These are phyloP conservation scores for Glaucopsyche alexis DNA, from an alignment of 2,888 invertebrate genomes.

Conservation along the genomic window DNA sequence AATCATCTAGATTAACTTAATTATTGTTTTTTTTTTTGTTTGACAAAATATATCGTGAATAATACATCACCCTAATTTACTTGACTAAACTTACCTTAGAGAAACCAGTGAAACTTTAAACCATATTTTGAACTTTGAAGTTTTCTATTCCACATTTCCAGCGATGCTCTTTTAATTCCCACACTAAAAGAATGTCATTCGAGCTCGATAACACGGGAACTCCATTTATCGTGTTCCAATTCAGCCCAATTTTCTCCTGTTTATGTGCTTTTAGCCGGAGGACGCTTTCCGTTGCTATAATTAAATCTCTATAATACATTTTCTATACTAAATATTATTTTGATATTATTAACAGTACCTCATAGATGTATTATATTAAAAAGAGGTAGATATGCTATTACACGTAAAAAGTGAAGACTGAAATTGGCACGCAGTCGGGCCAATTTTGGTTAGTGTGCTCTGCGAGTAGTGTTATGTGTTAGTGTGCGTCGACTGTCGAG, in stretches of 20 bases:
- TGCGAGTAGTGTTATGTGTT: no score
- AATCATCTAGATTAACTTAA: no score
- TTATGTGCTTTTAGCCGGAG: background rate
- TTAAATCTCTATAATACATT: constrained; percentile 1
- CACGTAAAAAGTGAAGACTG: no score
- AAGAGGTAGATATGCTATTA: no score
- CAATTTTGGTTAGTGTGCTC: no score
- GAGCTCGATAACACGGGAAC: constrained; percentile 17
- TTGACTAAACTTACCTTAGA: background rate
- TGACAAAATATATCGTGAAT: no score
- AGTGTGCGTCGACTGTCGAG: no score
- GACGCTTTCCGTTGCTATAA: constrained; percentile 6
- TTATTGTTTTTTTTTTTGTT: no score
- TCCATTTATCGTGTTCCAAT: constrained; percentile 22
- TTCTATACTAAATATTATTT: background rate
- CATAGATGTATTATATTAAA: no score
- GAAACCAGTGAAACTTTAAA: background rate
- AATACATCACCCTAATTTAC: no score
- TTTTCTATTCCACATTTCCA: background rate
- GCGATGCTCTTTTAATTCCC: background rate
- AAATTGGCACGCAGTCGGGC: no score
- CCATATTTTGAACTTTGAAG: background rate
- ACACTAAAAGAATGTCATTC: constrained; percentile 9
- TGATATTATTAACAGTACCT: background rate
- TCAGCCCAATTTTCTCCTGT: constrained; percentile 23